Evolutionary conservation across 2,113 vertebrate species (phyloP).

Genomic region (Alligator mississippiensis): DNA sequence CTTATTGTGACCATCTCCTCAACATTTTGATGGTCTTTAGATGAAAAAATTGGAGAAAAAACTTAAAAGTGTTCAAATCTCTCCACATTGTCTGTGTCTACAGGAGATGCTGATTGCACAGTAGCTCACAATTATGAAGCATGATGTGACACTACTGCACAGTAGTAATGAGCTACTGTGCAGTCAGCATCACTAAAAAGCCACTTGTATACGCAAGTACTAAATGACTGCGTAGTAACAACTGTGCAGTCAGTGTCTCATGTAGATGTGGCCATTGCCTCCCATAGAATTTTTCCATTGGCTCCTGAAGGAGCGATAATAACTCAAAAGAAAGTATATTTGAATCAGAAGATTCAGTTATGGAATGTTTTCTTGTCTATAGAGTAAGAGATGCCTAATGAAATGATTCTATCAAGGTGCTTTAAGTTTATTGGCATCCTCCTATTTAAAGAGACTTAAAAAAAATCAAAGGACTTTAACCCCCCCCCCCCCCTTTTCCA

Average conservation of each 20-base stretch:
- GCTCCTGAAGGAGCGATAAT: not conserved
- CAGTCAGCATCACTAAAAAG: no score
- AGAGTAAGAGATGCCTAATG: not conserved
- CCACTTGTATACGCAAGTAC: no score
- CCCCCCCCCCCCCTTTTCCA: no score
- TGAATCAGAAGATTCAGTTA: constrained; percentile 13
- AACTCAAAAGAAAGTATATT: not conserved
- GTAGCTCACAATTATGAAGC: no score
- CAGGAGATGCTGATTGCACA: no score
- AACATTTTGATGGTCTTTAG: not conserved
- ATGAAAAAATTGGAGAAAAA: constrained; percentile 6
- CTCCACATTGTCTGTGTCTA: not conserved
- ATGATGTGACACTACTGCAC: no score
- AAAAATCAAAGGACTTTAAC: not conserved
- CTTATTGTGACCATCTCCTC: not conserved
- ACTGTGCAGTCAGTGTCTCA: not conserved
- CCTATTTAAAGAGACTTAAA: not conserved
- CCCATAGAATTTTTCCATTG: not conserved
- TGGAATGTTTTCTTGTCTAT: not conserved
- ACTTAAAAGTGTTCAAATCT: not conserved
- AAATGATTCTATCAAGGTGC: not conserved
- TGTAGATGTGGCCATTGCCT: not conserved
- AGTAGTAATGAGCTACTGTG: no score
- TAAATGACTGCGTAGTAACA: no score
- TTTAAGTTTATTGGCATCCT: not conserved